Conservation (phyloP, 2,113 vertebrate genomes). For the Perca fluviatilis region DNA sequence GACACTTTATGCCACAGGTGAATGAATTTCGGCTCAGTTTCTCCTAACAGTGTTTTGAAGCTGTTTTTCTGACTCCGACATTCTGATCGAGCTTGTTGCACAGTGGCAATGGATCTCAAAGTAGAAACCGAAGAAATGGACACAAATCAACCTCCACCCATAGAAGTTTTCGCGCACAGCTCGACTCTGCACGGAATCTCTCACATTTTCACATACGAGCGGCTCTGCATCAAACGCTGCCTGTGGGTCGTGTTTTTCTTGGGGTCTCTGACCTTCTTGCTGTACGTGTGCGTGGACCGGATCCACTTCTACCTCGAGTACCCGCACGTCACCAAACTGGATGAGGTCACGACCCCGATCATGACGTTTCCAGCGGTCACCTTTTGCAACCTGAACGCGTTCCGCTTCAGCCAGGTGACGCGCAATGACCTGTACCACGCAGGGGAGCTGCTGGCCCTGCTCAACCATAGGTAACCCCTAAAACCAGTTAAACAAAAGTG, state of each 20-base stretch:
- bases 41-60: constrained; percentile 3
- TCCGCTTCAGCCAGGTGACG: constrained; percentile 95
- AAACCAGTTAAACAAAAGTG: not conserved
- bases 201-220: constrained; percentile 98
- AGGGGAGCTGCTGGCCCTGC: constrained; percentile 95
- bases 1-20: constrained; percentile 67
- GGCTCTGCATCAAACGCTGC: constrained; percentile 91
- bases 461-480: constrained; percentile 91
- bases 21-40: constrained; percentile 43
- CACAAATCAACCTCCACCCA: constrained; percentile 88
- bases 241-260: constrained; percentile 95
- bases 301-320: constrained; percentile 97
- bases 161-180: constrained; percentile 95
- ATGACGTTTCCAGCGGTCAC: constrained; percentile 97
- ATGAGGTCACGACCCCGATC: constrained; percentile 91
- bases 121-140: constrained; percentile 91
- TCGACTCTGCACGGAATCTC: constrained; percentile 97
- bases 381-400: constrained; percentile 98
- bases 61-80: constrained; percentile 32
- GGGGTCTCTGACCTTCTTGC: constrained; percentile 90
- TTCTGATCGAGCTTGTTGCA: constrained; percentile 11
- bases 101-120: constrained; percentile 91
- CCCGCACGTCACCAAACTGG: constrained; percentile 97
- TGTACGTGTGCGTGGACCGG: constrained; percentile 94
- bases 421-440: constrained; percentile 98